A percentile compares a stretch with the other conserved stretches of the same genome.
phyloP scores from a whole-genome alignment of 2,113 vertebrate genomes.

The Callaeas wilsoni region DNA sequence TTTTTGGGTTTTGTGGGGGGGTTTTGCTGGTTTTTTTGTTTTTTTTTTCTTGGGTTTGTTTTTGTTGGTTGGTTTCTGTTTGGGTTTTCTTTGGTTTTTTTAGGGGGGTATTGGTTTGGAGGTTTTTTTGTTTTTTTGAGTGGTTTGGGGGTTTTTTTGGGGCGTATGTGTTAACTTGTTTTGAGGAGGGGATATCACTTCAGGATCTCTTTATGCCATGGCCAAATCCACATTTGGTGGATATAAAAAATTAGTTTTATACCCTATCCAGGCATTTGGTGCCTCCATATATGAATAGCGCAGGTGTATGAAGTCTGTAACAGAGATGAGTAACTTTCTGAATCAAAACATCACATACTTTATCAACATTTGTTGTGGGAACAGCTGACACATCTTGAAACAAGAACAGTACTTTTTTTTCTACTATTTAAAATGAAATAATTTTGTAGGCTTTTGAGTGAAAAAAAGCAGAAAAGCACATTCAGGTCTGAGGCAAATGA shows the following conservation, averaged over 20 bases:
- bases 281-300: not conserved
- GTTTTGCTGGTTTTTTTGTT: not conserved
- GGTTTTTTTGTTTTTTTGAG: rapidly evolving
- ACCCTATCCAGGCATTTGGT: not conserved
- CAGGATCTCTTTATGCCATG: not conserved
- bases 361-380: not conserved
- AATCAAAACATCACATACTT: not conserved
- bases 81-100: not conserved
- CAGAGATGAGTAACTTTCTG: not conserved
- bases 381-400: not conserved
- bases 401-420: not conserved
- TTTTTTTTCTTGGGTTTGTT: too few relatives aligned
- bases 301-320: not conserved
- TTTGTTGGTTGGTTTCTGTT: not conserved
- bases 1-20: not conserved
- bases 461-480: not conserved
- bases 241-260: too few relatives aligned
- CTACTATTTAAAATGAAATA: not conserved
- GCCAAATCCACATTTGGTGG: not conserved
- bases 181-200: not conserved
- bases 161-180: not conserved
- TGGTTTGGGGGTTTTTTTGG: rapidly evolving
- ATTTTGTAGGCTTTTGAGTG: not conserved
- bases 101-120: not conserved
- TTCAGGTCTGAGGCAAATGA: not conserved